A percentile compares a stretch with the other conserved stretches of the same genome.
phyloP scores from a whole-genome alignment of 92 coral and sea anemone species.

The Parazoanthus atlanticus region DNA sequence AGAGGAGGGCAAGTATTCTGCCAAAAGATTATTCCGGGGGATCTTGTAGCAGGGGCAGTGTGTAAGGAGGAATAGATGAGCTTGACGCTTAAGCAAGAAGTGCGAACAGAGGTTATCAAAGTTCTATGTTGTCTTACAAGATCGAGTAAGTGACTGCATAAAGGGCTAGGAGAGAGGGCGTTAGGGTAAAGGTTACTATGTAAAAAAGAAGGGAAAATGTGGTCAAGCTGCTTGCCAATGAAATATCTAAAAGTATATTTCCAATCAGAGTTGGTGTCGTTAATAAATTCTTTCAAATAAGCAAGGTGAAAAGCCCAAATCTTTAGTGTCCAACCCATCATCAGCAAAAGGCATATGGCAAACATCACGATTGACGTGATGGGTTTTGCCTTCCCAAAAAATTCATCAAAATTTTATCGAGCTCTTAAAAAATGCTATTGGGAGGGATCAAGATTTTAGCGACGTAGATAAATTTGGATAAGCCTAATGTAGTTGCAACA shows the following conservation, averaged over 20 bases:
- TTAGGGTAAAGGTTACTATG: not conserved
- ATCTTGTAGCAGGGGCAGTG: not conserved
- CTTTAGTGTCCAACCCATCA: not conserved
- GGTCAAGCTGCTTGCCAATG: not conserved
- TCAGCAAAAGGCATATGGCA: not conserved
- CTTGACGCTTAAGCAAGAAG: too few relatives aligned
- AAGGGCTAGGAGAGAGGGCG: not conserved
- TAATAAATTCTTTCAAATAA: not conserved
- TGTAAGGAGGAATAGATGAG: not conserved
- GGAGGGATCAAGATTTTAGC: too few relatives aligned
- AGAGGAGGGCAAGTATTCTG: not conserved
- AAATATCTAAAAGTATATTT: not conserved
- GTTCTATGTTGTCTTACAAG: not conserved
- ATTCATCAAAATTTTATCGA: not conserved
- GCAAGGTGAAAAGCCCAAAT: not conserved
- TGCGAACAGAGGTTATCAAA: not conserved
- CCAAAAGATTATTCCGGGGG: not conserved
- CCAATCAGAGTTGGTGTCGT: not conserved
- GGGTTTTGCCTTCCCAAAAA: not conserved
- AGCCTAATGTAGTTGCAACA: not conserved
- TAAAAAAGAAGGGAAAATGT: not conserved
- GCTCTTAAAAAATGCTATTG: too few relatives aligned
- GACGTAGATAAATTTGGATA: not conserved
- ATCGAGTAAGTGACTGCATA: not conserved
- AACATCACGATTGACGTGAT: not conserved